These are phyloP conservation scores for Sturnus vulgaris DNA, from an alignment of 2,113 vertebrate genomes.

Conservation along the genomic window DNA sequence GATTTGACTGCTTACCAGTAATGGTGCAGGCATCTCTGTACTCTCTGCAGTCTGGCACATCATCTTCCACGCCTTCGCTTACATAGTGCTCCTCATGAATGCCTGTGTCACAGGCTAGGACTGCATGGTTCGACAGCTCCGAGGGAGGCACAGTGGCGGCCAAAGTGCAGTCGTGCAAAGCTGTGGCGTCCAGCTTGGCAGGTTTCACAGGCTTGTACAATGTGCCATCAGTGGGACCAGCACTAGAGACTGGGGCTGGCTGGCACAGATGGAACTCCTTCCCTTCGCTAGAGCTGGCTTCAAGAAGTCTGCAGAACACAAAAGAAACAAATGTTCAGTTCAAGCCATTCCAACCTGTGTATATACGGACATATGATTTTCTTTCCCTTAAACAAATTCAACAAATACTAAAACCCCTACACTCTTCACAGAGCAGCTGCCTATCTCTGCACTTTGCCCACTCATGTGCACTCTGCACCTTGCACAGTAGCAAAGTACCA, in stretches of 20 bases:
- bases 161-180: slow-evolving; percentile 78
- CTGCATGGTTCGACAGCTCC: slow-evolving; percentile 57
- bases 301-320: slow-evolving; percentile 37
- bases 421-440: neutral
- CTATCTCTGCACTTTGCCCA: neutral
- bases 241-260: slow-evolving; percentile 50
- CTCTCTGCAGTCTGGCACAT: slow-evolving; percentile 66
- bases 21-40: slow-evolving; percentile 96
- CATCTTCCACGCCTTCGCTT: slow-evolving; percentile 78
- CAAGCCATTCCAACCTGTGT: neutral
- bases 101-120: slow-evolving; percentile 67
- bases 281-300: neutral
- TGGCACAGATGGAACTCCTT: neutral
- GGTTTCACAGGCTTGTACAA: slow-evolving; percentile 82
- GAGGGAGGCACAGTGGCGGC: slow-evolving; percentile 74
- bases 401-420: neutral
- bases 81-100: slow-evolving; percentile 85
- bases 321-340: neutral
- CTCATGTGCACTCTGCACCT: neutral
- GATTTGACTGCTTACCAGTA: slow-evolving; percentile 79
- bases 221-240: slow-evolving; percentile 82
- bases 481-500: neutral
- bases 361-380: neutral
- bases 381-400: neutral
- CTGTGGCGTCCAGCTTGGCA: slow-evolving; percentile 95